phyloP scores from a whole-genome alignment of 1,140 invertebrate species.

The Ptiloglossa arizonensis region DNA sequence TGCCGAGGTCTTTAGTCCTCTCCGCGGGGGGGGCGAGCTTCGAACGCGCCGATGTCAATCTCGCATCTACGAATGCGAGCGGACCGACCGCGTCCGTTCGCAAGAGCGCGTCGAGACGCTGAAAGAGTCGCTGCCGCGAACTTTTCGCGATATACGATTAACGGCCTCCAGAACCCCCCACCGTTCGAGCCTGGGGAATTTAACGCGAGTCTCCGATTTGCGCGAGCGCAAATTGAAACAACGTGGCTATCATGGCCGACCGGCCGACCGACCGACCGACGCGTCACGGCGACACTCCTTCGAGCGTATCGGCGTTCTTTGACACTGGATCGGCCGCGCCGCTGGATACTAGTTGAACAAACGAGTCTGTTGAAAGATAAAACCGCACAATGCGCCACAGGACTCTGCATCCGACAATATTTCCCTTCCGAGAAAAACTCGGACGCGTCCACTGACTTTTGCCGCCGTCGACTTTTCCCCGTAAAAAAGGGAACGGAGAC shows the following conservation, averaged over 20 bases:
- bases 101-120: background rate
- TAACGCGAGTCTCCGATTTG: background rate
- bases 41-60: slow-evolving; percentile 75
- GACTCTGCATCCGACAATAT: slow-evolving; percentile 51
- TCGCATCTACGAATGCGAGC: slow-evolving; percentile 28
- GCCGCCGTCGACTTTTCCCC: background rate
- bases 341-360: slow-evolving; percentile 68
- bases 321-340: slow-evolving; percentile 60
- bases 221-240: background rate
- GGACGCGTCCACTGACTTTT: slow-evolving; percentile 24
- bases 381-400: slow-evolving; percentile 72
- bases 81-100: background rate
- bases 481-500: background rate
- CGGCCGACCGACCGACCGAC: no score
- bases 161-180: no score
- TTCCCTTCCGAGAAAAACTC: slow-evolving; percentile 53
- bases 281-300: slow-evolving; percentile 9
- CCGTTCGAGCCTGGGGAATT: background rate
- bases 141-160: no score
- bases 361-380: slow-evolving; percentile 76
- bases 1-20: slow-evolving; percentile 69
- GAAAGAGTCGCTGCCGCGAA: no score
- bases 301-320: slow-evolving; percentile 52
- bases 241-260: background rate
- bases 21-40: slow-evolving; percentile 69